phyloP scores from a whole-genome alignment of 92 coral and sea anemone species.

The Micromussa lordhowensis region DNA sequence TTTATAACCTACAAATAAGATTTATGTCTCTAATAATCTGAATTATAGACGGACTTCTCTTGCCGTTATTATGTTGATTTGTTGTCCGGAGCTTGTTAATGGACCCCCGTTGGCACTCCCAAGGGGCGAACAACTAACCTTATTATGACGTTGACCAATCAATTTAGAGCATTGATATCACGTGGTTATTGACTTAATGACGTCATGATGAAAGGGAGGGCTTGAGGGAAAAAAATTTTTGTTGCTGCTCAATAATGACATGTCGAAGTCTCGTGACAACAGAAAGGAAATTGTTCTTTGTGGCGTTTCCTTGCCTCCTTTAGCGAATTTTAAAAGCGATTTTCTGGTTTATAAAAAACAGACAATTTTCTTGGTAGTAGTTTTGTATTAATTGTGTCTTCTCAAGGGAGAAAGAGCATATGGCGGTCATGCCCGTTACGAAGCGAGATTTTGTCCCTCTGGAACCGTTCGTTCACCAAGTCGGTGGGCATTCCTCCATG shows the following conservation, averaged over 20 bases:
- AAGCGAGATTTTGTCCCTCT: constrained; percentile 68
- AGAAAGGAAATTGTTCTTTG: neutral
- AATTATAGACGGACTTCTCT: too few species aligned
- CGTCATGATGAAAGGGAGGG: constrained; percentile 25
- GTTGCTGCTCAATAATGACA: neutral
- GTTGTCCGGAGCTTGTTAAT: too few species aligned
- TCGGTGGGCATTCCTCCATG: constrained; percentile 96
- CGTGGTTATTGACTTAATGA: constrained; percentile 7
- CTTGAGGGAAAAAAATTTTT: neutral
- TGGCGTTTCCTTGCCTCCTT: neutral
- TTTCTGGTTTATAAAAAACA: constrained; percentile 4
- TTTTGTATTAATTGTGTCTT: neutral
- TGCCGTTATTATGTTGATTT: too few species aligned
- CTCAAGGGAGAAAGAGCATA: constrained; percentile 21
- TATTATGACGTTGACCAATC: constrained; percentile 12
- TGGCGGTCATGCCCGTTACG: constrained; percentile 78
- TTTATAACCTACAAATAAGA: too few species aligned
- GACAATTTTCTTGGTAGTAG: neutral
- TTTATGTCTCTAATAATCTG: too few species aligned
- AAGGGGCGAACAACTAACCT: too few species aligned
- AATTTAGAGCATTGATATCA: neutral
- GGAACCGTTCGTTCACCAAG: constrained; percentile 99
- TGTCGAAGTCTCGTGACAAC: constrained; percentile 14
- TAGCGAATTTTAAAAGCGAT: neutral
- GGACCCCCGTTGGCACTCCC: neutral